phyloP scores from a whole-genome alignment of 2,888 invertebrate genomes.

The Catonia carolina region DNA sequence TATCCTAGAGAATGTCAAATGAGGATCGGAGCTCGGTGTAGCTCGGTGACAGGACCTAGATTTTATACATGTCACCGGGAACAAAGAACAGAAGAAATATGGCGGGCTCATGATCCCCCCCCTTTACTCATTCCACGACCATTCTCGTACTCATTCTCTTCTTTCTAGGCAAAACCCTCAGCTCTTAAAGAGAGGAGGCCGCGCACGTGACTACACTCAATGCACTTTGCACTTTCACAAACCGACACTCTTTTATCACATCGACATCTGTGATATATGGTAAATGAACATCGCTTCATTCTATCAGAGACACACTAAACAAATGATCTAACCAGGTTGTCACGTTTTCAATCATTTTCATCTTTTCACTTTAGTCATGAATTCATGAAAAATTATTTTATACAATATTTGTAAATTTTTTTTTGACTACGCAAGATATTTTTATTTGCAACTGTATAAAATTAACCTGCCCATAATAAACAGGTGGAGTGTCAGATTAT shows the following conservation, averaged over 20 bases:
- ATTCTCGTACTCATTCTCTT: background rate
- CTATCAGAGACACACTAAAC: no score
- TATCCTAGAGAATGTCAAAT: slow-evolving; percentile 24
- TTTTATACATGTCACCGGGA: slow-evolving; percentile 15
- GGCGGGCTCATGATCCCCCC: slow-evolving; percentile 7
- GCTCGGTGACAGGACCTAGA: slow-evolving; percentile 9
- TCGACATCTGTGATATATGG: no score
- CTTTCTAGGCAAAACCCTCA: background rate
- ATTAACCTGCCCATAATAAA: no score
- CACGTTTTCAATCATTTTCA: no score
- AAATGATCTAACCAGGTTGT: no score
- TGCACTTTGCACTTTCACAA: background rate
- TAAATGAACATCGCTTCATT: no score
- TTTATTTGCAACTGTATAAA: no score
- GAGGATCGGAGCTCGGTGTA: slow-evolving; percentile 12
- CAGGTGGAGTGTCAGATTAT: no score
- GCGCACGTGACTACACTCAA: background rate
- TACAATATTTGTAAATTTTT: no score
- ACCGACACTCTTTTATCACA: background rate
- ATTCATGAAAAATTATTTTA: no score
- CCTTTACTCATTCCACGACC: background rate
- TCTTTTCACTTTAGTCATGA: no score
- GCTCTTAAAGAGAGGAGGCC: background rate
- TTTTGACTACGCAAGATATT: no score
- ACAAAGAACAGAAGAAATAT: slow-evolving; percentile 9